A percentile compares a stretch with the other conserved stretches of the same genome.
phyloP scores from a whole-genome alignment of 1,140 invertebrate genomes.

The Glossosoma conforme region DNA sequence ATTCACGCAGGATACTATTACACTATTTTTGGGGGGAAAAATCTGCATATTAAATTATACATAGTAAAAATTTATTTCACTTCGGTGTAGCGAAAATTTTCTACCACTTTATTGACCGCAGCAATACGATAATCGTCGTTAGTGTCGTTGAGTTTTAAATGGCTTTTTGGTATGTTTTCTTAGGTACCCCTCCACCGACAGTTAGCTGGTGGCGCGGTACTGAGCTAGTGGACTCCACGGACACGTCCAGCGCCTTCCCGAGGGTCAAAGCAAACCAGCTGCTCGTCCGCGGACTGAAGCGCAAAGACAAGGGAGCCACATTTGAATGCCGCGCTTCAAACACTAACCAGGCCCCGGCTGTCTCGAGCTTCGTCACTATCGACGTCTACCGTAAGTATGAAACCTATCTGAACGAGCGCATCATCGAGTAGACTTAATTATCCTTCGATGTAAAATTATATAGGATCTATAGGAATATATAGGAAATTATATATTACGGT shows the following conservation, averaged over 20 bases:
- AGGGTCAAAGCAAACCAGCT: constrained; percentile 20
- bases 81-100: no score
- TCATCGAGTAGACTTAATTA: no score
- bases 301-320: constrained; percentile 17
- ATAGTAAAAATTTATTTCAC: not conserved
- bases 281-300: constrained; percentile 14
- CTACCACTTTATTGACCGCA: no score
- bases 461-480: no score
- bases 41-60: constrained; percentile 3
- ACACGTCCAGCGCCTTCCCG: constrained; percentile 14
- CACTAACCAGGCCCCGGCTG: constrained; percentile 15
- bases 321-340: constrained; percentile 19
- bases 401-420: no score
- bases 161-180: not conserved
- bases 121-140: no score
- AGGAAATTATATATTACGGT: no score
- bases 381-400: constrained; percentile 29
- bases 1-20: no score
- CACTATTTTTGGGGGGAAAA: no score
- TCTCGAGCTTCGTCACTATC: constrained; percentile 13
- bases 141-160: no score
- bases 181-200: constrained; percentile 17
- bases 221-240: constrained; percentile 16
- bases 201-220: constrained; percentile 22
- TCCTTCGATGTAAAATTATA: no score